These are phyloP conservation scores for Diglossa cyanea DNA, from an alignment of 2,797 vertebrate genomes.

Conservation along the genomic window DNA sequence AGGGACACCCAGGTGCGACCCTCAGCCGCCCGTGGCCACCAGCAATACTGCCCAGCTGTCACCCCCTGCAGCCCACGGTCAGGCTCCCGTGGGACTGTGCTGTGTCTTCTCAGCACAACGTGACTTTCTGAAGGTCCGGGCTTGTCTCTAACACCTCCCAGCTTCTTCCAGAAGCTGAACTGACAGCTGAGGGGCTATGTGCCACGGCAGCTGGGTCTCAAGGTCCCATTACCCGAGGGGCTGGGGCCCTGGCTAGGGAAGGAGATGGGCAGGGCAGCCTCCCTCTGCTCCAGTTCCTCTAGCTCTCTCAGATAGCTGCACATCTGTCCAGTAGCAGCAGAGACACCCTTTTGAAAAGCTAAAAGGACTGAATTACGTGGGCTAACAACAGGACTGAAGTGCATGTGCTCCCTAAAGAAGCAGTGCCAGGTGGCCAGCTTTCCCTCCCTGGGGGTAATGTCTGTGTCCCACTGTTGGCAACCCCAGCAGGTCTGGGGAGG, in stretches of 20 bases:
- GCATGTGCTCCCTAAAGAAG: background rate
- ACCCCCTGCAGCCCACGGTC: background rate
- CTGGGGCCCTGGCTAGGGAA: background rate
- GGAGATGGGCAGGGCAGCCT: background rate
- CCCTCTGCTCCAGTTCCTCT: background rate
- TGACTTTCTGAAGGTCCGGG: background rate
- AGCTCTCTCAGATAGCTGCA: background rate
- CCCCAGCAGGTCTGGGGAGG: background rate
- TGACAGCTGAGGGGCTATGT: background rate
- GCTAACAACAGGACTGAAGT: background rate
- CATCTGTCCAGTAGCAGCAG: background rate
- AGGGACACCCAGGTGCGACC: background rate
- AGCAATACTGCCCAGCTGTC: background rate
- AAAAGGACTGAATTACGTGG: background rate
- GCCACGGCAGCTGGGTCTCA: background rate
- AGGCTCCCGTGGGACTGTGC: background rate
- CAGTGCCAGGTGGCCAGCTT: background rate
- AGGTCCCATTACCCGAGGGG: background rate
- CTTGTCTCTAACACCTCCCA: background rate
- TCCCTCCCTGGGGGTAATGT: background rate
- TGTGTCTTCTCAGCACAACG: background rate
- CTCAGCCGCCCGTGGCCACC: background rate
- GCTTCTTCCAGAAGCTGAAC: background rate
- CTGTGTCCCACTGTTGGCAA: rapidly evolving
- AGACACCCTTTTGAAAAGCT: background rate